Evolutionary conservation across 2,113 vertebrate species (phyloP).

Genomic region (Climacteris rufus): DNA sequence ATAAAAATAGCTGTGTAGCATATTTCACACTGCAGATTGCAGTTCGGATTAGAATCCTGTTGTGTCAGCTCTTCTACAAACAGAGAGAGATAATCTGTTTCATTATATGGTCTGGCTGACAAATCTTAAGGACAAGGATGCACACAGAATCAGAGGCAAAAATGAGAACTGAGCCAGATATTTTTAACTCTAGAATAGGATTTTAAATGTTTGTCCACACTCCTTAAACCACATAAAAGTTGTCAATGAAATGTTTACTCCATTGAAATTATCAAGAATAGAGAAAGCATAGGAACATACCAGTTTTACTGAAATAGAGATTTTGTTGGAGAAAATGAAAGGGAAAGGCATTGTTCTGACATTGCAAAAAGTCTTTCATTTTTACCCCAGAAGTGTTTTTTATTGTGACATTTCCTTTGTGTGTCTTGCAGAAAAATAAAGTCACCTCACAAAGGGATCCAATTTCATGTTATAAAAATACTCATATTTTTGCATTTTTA

Average conservation of each 20-base stretch:
- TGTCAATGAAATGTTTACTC: not conserved
- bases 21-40: not conserved
- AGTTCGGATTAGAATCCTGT: not conserved
- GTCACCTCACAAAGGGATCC: not conserved
- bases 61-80: not conserved
- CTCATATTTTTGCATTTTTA: not conserved
- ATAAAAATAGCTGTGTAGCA: not conserved
- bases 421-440: not conserved
- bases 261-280: not conserved
- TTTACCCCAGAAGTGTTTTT: not conserved
- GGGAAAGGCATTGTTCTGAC: not conserved
- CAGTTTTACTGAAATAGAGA: not conserved
- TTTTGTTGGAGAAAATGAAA: not conserved
- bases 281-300: not conserved
- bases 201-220: not conserved
- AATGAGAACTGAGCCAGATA: not conserved
- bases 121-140: not conserved
- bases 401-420: not conserved
- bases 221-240: not conserved
- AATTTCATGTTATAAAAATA: not conserved
- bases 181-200: not conserved
- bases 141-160: not conserved
- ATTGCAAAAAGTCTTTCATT: not conserved
- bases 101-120: rapidly evolving
- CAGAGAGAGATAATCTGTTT: not conserved